phyloP scores from a whole-genome alignment of 2,113 vertebrate genomes.

The Trichechus manatus region DNA sequence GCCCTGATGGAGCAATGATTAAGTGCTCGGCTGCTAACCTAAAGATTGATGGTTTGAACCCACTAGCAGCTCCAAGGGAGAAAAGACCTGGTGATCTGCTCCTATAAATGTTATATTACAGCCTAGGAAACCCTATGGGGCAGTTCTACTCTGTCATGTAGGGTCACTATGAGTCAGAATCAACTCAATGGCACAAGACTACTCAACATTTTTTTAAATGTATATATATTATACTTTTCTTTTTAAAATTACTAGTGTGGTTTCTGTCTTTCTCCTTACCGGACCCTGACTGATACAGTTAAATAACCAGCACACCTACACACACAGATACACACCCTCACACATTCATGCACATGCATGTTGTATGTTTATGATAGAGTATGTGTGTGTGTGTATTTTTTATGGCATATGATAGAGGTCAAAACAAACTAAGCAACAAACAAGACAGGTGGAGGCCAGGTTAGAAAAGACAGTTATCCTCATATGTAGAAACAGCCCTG shows the following conservation, averaged over 20 bases:
- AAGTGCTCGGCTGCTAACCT: not conserved
- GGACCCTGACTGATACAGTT: not conserved
- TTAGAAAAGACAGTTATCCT: slow-evolving; percentile 11
- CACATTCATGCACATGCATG: no score
- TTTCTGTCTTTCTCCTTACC: not conserved
- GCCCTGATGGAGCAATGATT: not conserved
- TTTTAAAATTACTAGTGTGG: no score
- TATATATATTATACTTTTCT: no score
- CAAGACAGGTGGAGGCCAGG: not conserved
- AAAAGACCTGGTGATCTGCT: not conserved
- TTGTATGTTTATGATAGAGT: not conserved
- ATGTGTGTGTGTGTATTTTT: not conserved
- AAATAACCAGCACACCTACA: not conserved
- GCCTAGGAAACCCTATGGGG: not conserved
- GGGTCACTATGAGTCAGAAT: no score
- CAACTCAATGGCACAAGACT: no score
- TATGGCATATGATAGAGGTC: not conserved
- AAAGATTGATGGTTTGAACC: not conserved
- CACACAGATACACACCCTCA: not conserved
- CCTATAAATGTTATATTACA: not conserved
- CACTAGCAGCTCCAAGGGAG: not conserved
- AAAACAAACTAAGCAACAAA: slow-evolving; percentile 33
- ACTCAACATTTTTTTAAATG: no score
- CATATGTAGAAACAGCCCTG: not conserved
- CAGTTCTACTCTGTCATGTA: not conserved